phyloP scores from a whole-genome alignment of 2,888 invertebrate species.

The Cephalotes varians region DNA sequence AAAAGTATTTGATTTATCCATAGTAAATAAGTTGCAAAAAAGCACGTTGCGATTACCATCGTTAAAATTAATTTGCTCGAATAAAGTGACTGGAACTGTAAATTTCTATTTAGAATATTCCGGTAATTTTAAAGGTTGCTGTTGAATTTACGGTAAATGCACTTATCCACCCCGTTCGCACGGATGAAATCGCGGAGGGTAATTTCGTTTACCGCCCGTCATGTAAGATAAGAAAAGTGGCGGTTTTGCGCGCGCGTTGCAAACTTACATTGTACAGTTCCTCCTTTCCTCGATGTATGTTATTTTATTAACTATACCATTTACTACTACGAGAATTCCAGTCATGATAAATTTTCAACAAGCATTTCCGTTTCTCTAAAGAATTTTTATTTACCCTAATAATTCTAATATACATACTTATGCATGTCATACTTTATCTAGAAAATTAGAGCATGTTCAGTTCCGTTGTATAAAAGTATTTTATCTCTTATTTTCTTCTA shows the following conservation, averaged over 20 bases:
- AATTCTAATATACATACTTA: not conserved
- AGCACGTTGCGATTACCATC: conserved; percentile 35
- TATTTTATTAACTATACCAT: conserved; percentile 19
- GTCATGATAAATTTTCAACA: not conserved
- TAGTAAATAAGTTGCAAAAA: conserved; percentile 39
- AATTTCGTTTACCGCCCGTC: conserved; percentile 62
- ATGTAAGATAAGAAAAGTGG: conserved; percentile 25
- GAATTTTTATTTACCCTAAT: conserved; percentile 40
- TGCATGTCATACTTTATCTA: not conserved
- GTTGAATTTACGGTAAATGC: conserved; percentile 57
- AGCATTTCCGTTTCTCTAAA: not conserved
- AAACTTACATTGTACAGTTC: not conserved
- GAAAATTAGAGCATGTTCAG: not conserved
- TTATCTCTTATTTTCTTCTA: not conserved
- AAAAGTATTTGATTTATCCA: not conserved
- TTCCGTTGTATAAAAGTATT: not conserved
- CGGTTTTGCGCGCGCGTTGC: not conserved
- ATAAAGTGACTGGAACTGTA: conserved; percentile 52
- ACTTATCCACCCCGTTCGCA: conserved; percentile 1
- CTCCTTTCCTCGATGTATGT: not conserved
- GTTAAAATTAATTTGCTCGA: conserved; percentile 59
- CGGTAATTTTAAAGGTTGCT: conserved; percentile 56
- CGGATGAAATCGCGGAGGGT: conserved; percentile 52
- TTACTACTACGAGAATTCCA: not conserved
- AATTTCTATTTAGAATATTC: conserved; percentile 68